Base-by-base conservation (phyloP, 1,140 invertebrate genomes). In the Drosophila serrata region DNA sequence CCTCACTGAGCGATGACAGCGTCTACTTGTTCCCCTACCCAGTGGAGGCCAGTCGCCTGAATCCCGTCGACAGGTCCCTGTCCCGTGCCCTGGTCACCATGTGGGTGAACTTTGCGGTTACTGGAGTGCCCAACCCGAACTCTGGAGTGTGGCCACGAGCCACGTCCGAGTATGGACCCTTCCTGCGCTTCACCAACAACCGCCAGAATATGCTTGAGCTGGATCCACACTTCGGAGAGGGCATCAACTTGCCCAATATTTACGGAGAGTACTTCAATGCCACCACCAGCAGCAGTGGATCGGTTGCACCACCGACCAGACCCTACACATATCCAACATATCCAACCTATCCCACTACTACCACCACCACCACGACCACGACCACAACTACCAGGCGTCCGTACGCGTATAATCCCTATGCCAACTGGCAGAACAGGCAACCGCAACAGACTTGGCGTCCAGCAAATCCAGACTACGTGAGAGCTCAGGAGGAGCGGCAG, bases 1-100 rank as follows among this genome's bases (percentile, higher is more conserved):
- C 92, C 11, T 90, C 88, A 13, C 79, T 93, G 3, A 93, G 92
- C 53, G 92, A 93, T 43, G 92, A 93, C 40, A 90, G 82, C 12
- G 91, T 93, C 11, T 93, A 92, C 35, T 45, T 93, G n/a, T 93
- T 92, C 17, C 92, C 92, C 5, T 92, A 92, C 53, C 92, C 92
- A 2, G 40, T 31, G 33, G 81, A 91, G 29, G 70, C 75, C 11
- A 84, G 85, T 40, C 24, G 27, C 3, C 49, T 93, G 5, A 92
- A 91, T 74, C 53, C 72, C 0, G 57, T 59, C 43, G 92, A 93
- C 19, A 79, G 74, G n/a, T 65, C 80, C 0, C 22, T 92, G 8
- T 82, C 92, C 13, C 75, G 80, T 4, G 72, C 78, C 0, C 31
- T 92, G 24, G 80, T 87, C 1, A 73, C 73, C 6, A 92, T 92